Conservation (phyloP, 1,140 invertebrate genomes). For the Euwallacea fornicatus region DNA sequence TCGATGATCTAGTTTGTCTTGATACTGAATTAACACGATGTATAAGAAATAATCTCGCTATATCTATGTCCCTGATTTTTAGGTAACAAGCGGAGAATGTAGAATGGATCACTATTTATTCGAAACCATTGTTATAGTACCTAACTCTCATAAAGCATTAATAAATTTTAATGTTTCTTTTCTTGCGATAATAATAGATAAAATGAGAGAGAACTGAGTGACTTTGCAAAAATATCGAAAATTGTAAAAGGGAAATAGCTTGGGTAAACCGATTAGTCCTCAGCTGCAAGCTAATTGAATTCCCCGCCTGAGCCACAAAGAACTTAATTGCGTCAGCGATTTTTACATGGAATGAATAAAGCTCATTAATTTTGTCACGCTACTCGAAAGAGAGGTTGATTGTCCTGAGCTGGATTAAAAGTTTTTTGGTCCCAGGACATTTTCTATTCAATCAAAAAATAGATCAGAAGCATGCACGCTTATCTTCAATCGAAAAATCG, state of each 20-base stretch:
- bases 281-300: conserved; percentile 6
- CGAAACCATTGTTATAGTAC: no score
- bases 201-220: neutral
- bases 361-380: conserved; percentile 5
- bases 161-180: no score
- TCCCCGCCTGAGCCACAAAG: neutral
- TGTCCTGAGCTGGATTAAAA: conserved; percentile 4
- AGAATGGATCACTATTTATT: no score
- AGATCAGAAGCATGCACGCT: no score
- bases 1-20: no score
- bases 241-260: neutral
- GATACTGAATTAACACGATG: no score
- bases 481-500: no score
- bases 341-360: conserved; percentile 7
- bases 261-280: conserved; percentile 4
- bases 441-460: neutral
- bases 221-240: conserved; percentile 6
- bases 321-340: conserved; percentile 6
- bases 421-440: neutral
- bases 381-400: neutral
- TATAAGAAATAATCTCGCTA: no score
- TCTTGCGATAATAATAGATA: neutral
- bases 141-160: no score
- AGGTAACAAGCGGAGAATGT: no score
- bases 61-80: no score